Evolutionary conservation across 1,140 invertebrate genomes (phyloP).

Genomic region (Charaxes varanes): DNA sequence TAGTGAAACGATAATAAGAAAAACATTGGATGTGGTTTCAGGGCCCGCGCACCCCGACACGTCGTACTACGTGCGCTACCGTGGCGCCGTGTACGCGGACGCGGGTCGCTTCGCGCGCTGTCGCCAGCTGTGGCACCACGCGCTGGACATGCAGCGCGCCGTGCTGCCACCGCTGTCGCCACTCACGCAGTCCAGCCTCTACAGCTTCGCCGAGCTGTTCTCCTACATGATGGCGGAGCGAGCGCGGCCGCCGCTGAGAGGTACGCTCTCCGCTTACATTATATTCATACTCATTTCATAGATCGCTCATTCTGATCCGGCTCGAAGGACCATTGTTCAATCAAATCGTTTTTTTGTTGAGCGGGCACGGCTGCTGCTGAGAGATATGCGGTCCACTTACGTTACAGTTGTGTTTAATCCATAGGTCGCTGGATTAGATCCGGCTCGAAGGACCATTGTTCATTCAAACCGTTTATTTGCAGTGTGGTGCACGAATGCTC

Average conservation of each 20-base stretch:
- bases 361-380: too few species aligned
- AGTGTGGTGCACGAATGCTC: too few species aligned
- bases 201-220: slow-evolving; percentile 96
- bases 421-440: too few species aligned
- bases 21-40: too few species aligned
- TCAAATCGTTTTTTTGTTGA: too few species aligned
- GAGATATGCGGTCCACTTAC: too few species aligned
- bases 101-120: slow-evolving; percentile 94
- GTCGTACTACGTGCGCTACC: slow-evolving; percentile 94
- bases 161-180: slow-evolving; percentile 94
- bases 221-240: slow-evolving; percentile 93
- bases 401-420: background rate
- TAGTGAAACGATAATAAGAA: too few species aligned
- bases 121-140: slow-evolving; percentile 95
- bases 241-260: slow-evolving; percentile 77
- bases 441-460: too few species aligned
- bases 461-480: too few species aligned
- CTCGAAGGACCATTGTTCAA: too few species aligned
- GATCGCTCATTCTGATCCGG: too few species aligned
- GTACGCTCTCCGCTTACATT: slow-evolving; percentile 32
- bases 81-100: slow-evolving; percentile 96
- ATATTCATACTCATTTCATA: background rate
- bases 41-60: slow-evolving; percentile 95
- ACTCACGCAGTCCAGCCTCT: slow-evolving; percentile 94
- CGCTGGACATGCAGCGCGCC: slow-evolving; percentile 96